Evolutionary conservation across 2,888 invertebrate genomes (phyloP).

Genomic region (Mamestra brassicae): DNA sequence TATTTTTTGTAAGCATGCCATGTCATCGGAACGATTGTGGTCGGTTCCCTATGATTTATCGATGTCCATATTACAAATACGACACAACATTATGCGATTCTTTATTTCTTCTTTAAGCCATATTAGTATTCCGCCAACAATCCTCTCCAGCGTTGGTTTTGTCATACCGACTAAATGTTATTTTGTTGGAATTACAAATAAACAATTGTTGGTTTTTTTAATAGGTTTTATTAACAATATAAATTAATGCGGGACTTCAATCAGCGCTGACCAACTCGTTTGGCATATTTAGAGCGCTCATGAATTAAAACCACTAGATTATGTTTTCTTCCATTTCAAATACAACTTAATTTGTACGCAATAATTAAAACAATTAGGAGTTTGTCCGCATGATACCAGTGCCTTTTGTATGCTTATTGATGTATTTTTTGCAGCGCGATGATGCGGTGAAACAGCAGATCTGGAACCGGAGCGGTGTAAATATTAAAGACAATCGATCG

Average conservation of each 20-base stretch:
- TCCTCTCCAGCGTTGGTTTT: conserved; percentile 88
- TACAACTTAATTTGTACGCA: conserved; percentile 87
- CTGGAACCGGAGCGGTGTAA: conserved; percentile 64
- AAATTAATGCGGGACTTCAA: conserved; percentile 86
- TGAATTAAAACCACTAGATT: conserved; percentile 85
- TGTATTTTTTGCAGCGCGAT: conserved; percentile 46
- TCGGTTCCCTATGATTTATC: conserved; percentile 90
- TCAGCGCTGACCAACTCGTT: conserved; percentile 79
- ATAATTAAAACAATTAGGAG: conserved; percentile 83
- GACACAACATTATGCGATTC: conserved; percentile 89
- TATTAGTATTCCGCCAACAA: conserved; percentile 91
- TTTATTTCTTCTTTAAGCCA: conserved; percentile 90
- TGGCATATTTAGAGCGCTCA: conserved; percentile 84
- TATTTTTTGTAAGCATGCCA: conserved; percentile 90
- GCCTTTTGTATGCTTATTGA: conserved; percentile 63
- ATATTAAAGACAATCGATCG: conserved; percentile 56
- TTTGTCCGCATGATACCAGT: conserved; percentile 60
- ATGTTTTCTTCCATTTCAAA: conserved; percentile 78
- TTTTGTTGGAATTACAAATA: conserved; percentile 90
- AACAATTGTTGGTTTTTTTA: conserved; percentile 87
- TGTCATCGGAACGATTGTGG: conserved; percentile 91
- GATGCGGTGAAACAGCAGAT: conserved; percentile 21
- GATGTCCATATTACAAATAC: conserved; percentile 91
- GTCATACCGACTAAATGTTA: conserved; percentile 91
- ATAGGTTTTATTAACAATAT: conserved; percentile 81